Evolutionary conservation across 2,113 vertebrate species (phyloP).

Genomic region (Engystomops pustulosus): DNA sequence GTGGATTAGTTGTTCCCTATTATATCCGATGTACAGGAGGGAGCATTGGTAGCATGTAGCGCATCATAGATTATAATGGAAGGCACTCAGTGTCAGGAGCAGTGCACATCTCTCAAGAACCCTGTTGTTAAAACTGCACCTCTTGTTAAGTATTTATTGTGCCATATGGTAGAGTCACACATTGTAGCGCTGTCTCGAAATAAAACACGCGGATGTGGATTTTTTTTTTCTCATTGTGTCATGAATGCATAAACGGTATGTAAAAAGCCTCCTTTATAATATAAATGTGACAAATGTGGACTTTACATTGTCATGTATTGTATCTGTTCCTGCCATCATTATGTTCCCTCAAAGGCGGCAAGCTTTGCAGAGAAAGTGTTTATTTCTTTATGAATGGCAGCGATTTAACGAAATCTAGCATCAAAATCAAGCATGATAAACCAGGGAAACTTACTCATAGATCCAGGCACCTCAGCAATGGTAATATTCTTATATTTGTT

Average conservation of each 20-base stretch:
- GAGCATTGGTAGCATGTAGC: neutral
- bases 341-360: neutral
- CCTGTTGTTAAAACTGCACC: conserved; percentile 1
- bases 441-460: too few species aligned
- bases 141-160: conserved; percentile 7
- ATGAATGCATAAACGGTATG: neutral
- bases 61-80: neutral
- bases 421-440: too few species aligned
- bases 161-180: conserved; percentile 1
- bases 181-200: neutral
- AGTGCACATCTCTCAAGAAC: neutral
- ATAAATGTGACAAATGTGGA: neutral
- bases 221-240: neutral
- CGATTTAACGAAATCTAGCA: too few species aligned
- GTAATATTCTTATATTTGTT: too few species aligned
- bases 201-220: neutral
- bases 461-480: too few species aligned
- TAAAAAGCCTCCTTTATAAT: neutral
- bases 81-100: conserved; percentile 11
- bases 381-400: too few species aligned
- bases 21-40: neutral
- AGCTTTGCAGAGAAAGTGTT: too few species aligned
- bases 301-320: neutral
- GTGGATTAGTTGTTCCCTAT: conserved; percentile 4
- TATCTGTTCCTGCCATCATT: neutral